Conservation (phyloP, 2,888 invertebrate genomes). For the Acanthosepion esculentum region DNA sequence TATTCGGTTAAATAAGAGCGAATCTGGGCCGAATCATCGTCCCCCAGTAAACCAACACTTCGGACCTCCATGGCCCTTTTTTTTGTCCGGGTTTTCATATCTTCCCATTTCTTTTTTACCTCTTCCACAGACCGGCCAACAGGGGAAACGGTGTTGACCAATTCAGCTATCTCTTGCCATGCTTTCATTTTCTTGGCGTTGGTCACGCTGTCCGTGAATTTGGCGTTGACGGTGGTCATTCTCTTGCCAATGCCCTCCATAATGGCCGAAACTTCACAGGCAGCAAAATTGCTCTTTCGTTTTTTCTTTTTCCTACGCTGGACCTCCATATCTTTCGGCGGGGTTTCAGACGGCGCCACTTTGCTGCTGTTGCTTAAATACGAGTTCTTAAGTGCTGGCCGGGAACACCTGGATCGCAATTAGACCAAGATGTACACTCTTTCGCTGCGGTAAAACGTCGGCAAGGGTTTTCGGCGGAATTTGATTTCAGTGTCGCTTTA, state of each 20-base stretch:
- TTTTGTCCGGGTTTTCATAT: slow-evolving; percentile 40
- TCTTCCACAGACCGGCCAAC: slow-evolving; percentile 41
- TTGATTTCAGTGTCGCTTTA: background rate
- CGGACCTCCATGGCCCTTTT: slow-evolving; percentile 40
- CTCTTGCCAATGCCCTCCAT: slow-evolving; percentile 42
- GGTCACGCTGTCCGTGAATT: slow-evolving; percentile 46
- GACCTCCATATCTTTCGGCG: slow-evolving; percentile 5
- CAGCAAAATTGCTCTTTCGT: slow-evolving; percentile 42
- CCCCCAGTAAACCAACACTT: background rate
- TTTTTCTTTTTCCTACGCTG: slow-evolving; percentile 35
- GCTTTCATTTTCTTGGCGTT: slow-evolving; percentile 44
- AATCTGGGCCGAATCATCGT: slow-evolving; percentile 14
- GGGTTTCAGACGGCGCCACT: slow-evolving; percentile 34
- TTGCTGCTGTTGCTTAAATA: background rate
- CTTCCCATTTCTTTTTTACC: slow-evolving; percentile 44
- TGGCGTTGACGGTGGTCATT: slow-evolving; percentile 39
- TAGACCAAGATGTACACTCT: background rate
- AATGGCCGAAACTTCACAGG: slow-evolving; percentile 38
- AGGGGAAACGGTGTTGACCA: slow-evolving; percentile 40
- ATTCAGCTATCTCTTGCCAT: slow-evolving; percentile 40
- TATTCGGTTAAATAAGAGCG: slow-evolving; percentile 43
- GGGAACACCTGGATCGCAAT: background rate
- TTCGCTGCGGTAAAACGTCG: background rate
- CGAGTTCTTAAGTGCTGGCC: background rate
- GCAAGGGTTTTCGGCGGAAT: background rate